A percentile compares a stretch with the other conserved stretches of the same genome.
Conservation (phyloP, 1,140 invertebrate genomes). For the Calephelis nemesis region DNA sequence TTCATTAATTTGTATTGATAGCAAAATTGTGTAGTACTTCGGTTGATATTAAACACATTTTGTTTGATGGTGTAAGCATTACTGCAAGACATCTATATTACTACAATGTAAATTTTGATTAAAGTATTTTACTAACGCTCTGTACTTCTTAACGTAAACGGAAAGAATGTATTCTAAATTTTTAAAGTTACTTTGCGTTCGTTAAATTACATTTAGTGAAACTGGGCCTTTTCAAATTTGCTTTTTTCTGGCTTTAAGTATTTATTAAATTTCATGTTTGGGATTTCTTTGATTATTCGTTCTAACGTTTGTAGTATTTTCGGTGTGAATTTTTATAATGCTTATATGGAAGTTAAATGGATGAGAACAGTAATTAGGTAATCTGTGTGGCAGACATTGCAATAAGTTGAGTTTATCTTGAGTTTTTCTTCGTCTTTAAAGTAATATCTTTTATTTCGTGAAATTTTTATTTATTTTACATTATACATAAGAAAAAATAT, state of each 20-base stretch:
- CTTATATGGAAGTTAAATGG: neutral
- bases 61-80: no score
- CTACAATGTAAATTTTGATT: no score
- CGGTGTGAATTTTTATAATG: conserved; percentile 14
- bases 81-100: no score
- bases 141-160: no score
- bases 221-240: neutral
- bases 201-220: conserved; percentile 3
- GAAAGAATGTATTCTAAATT: no score
- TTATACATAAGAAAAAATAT: neutral
- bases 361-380: conserved; percentile 6
- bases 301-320: neutral
- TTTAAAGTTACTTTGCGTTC: neutral
- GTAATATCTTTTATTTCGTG: neutral
- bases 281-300: neutral
- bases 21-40: no score
- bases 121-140: no score
- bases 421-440: neutral
- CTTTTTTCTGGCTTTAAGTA: conserved; percentile 4
- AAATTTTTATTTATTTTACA: neutral
- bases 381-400: conserved; percentile 34
- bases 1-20: no score
- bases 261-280: neutral
- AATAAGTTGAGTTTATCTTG: neutral
- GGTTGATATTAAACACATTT: no score